Evolutionary conservation across 2,797 vertebrate species (phyloP), one percentile per base, ranked within the genome.

Genomic region (Pseudomugil gertrudae): DNA sequence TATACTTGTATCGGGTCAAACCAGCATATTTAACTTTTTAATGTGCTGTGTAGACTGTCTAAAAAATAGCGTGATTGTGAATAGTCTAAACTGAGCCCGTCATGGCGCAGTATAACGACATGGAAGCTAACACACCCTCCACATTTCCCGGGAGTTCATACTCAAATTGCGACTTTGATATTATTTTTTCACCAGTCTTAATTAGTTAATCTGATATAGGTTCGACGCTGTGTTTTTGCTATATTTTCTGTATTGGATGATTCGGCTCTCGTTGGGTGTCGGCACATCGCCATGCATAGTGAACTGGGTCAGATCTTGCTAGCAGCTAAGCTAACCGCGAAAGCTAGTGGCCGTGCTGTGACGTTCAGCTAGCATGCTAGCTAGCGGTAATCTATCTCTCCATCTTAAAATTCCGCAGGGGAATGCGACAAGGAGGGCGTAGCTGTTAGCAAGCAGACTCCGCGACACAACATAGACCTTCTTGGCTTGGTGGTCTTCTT

Each of bases 401-500:
- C 87, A 90, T 91, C 85, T 89, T 92, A 86, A 90, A 86, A 89
- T 83, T 84, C 89, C 83, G 83, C 90, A 84, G 78, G 88, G 88
- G 85, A 90, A 90, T 87, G 92, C 83, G 86, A 87, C 86, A 80
- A 84, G 84, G 88, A 91, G 91, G 92, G 92, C 92, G 93, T 77
- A 83, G 80, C 81, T 90, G 84, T 29, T 86, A 71, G 81, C 83
- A 63, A 74, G 74, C 70, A 69, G 40, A 45, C 26, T 13, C 21
- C 45, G 30, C 27, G 43, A 14, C 4, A 17, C 62, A 43, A 26
- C 38, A 58, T 7, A 1, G 21, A 58, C 54, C 24, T 57, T 30
- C 26, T 9, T 9, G 33, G 9, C 19, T 35, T 56, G 5, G 13
- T 33, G 15, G 56, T 3, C 23, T 27, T 53, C 32, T 61, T 45